Conservation (phyloP, 2,888 invertebrate genomes). For the Cataglyphis altisquamis region DNA sequence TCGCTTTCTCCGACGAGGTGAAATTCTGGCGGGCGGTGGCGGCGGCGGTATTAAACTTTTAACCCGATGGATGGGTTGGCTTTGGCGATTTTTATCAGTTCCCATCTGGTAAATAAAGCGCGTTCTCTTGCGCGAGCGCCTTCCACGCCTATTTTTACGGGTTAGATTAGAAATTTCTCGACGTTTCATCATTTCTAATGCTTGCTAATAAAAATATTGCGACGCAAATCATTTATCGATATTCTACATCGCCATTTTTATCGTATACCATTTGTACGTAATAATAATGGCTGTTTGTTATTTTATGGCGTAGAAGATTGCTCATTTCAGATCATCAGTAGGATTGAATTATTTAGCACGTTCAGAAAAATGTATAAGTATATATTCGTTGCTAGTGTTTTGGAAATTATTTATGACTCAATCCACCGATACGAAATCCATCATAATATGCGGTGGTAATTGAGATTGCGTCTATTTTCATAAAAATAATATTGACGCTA, state of each 20-base stretch:
- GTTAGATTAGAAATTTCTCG: background rate
- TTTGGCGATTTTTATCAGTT: constrained; percentile 57
- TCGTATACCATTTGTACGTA: background rate
- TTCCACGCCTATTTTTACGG: background rate
- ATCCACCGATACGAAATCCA: background rate
- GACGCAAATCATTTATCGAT: background rate
- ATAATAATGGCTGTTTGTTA: background rate
- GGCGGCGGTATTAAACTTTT: constrained; percentile 54
- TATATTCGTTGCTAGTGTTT: background rate
- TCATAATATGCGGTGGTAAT: constrained; percentile 18
- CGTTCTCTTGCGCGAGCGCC: background rate
- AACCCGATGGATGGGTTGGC: constrained; percentile 51
- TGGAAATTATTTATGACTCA: background rate
- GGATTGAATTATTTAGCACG: background rate
- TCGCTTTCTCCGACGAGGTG: constrained; percentile 46
- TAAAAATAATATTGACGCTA: constrained; percentile 23
- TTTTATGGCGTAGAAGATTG: background rate
- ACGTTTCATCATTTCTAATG: background rate
- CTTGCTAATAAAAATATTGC: background rate
- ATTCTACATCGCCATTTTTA: background rate
- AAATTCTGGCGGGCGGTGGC: constrained; percentile 36
- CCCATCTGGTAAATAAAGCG: constrained; percentile 43
- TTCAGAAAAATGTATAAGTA: background rate
- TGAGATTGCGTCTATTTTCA: background rate
- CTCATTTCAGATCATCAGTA: background rate